A percentile compares a stretch with the other conserved stretches of the same genome.
Evolutionary conservation across 1,140 invertebrate species (phyloP).

Genomic region (Pachyrhynchus sulphureomaculatus): DNA sequence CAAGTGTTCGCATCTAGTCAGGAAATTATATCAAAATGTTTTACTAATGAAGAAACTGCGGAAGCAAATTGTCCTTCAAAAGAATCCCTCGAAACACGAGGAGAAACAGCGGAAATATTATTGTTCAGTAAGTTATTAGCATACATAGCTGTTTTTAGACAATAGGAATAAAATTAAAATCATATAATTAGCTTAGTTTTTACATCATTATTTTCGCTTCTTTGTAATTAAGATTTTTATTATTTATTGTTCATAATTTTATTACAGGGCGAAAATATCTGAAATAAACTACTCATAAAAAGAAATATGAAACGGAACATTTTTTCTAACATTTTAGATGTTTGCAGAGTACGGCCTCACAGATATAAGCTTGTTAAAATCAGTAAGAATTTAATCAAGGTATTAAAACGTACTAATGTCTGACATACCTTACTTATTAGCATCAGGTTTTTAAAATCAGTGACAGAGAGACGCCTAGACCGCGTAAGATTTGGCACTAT

Average conservation of each 20-base stretch:
- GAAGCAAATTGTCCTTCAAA: slow-evolving; percentile 60
- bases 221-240: not conserved
- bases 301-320: too few relatives aligned
- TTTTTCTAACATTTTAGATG: too few relatives aligned
- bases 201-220: slow-evolving; percentile 2
- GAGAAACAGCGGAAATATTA: slow-evolving; percentile 54
- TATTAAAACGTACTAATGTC: too few relatives aligned
- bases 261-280: not conserved
- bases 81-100: slow-evolving; percentile 52
- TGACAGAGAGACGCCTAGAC: too few relatives aligned
- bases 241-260: not conserved
- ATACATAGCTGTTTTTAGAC: slow-evolving; percentile 21
- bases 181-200: slow-evolving; percentile 10
- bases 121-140: slow-evolving; percentile 56
- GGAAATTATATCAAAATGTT: slow-evolving; percentile 59
- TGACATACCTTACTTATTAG: too few relatives aligned
- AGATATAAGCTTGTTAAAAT: too few relatives aligned
- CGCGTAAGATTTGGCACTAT: too few relatives aligned
- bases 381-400: too few relatives aligned
- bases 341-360: too few relatives aligned
- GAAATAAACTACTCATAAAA: too few relatives aligned
- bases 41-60: slow-evolving; percentile 62
- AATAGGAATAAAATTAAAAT: slow-evolving; percentile 19
- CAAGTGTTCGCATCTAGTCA: slow-evolving; percentile 64
- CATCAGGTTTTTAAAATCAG: too few relatives aligned